Evolutionary conservation across 2,113 vertebrate species (phyloP), one percentile per base, ranked within the genome.

Genomic region (Pelmatolapia mariae): DNA sequence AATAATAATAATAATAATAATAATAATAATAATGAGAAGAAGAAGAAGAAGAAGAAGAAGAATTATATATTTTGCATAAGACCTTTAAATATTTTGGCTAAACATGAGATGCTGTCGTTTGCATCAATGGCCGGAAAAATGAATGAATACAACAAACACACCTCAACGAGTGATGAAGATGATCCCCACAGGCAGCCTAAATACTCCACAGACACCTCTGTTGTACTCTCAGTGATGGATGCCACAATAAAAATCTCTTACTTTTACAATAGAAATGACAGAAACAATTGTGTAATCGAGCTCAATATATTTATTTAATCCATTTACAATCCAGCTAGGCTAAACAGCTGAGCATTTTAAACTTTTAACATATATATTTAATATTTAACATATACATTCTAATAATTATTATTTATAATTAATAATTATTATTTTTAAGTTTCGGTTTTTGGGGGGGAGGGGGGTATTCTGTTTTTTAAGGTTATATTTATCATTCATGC

Each of bases 361-460:
- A 59, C 24, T 16, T 1, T 59, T 13, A 56, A 13, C 53, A 56
- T 56, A 56, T 56, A 1, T 24, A 22, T 56, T 56, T 56, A 56
- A 56, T 56, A 56, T 1, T 24, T 56, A 56, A 13, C 1, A 59
- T 0, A 29, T 29, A 31, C 15, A 59, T 9, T 10, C 5, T 0
- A 59, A 31, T 59, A 59, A 59, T 31, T 29, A 26, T 16, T 59
- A 59, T 59, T 59, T 59, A 57, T 56, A 13, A 56, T 56, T 59
- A 59, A 59, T 59, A 16, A 29, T 59, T 15, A 15, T 5, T 2
- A 29, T 1, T 8, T 1, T 57, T 57, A 8, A 1, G 7, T 57
- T 26, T 57, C 2, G 22, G 1, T 2, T 1, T 22, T 11, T 10
- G 4, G 0, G 0, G 16, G 16, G 9, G 47, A 4, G 16, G 16